phyloP scores from a whole-genome alignment of 2,113 vertebrate species.

The Tichodroma muraria region DNA sequence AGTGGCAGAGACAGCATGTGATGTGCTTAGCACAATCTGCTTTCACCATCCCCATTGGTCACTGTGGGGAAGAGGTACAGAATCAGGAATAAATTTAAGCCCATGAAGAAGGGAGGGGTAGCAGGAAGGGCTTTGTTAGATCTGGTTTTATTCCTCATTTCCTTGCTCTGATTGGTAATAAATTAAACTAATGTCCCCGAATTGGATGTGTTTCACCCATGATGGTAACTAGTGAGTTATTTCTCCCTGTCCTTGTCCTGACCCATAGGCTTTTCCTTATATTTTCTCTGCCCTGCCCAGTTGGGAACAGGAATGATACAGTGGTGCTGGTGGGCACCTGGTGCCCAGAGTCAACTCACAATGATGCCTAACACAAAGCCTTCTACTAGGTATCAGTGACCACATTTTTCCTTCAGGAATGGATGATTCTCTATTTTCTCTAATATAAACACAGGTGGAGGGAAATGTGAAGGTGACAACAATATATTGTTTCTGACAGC shows the following conservation, averaged over 20 bases:
- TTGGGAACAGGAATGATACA: neutral
- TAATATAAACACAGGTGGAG: neutral
- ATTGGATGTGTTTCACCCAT: neutral
- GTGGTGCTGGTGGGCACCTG: neutral
- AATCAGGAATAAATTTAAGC: neutral
- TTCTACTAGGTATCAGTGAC: neutral
- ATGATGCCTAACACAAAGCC: neutral
- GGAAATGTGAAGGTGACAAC: neutral
- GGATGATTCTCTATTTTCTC: neutral
- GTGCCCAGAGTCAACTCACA: neutral
- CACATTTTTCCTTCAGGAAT: neutral
- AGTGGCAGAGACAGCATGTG: neutral
- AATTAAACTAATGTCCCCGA: neutral
- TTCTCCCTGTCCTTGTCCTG: neutral
- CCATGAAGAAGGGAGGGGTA: neutral
- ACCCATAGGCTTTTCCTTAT: neutral
- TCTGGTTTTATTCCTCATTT: neutral
- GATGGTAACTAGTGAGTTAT: neutral
- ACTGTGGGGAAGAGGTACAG: neutral
- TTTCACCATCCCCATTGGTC: neutral
- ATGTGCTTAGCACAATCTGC: neutral
- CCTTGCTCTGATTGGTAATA: neutral
- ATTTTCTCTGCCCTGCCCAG: neutral
- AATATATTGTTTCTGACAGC: neutral
- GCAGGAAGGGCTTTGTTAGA: neutral